These are phyloP conservation scores for Pristionchus exspectatus DNA, from an alignment of 2,888 invertebrate genomes.

Conservation along the genomic window DNA sequence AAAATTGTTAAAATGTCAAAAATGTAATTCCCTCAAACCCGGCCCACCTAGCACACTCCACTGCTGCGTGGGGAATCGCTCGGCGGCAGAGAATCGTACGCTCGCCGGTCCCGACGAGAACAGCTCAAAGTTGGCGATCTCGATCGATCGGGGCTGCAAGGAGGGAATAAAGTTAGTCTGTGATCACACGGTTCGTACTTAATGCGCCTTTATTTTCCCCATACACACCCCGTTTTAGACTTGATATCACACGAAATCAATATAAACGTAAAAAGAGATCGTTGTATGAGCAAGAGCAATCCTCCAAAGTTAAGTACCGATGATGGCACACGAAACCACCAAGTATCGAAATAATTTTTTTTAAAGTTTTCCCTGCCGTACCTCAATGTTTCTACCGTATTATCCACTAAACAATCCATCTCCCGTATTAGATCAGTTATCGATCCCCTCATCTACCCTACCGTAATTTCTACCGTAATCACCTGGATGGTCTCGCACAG, in stretches of 20 bases:
- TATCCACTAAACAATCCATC: not conserved
- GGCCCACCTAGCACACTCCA: slow-evolving; percentile 49
- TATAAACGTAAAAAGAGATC: too few relatives aligned
- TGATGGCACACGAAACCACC: too few relatives aligned
- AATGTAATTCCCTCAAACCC: not conserved
- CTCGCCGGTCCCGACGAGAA: slow-evolving; percentile 97
- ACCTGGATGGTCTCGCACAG: slow-evolving; percentile 95
- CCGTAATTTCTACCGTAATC: slow-evolving; percentile 20
- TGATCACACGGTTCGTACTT: not conserved
- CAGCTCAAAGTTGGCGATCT: slow-evolving; percentile 96
- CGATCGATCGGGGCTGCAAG: slow-evolving; percentile 88
- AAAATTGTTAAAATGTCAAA: too few relatives aligned
- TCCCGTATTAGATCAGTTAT: not conserved
- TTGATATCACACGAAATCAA: too few relatives aligned
- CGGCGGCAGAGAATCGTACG: slow-evolving; percentile 83
- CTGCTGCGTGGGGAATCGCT: slow-evolving; percentile 54
- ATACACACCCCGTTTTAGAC: too few relatives aligned
- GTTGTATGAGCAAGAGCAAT: too few relatives aligned
- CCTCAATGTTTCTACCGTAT: not conserved
- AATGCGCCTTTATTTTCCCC: not conserved
- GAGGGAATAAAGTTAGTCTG: not conserved
- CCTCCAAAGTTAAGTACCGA: too few relatives aligned
- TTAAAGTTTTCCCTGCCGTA: too few relatives aligned
- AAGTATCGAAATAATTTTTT: too few relatives aligned
- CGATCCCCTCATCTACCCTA: not conserved